These are phyloP conservation scores for Anhinga rufa DNA, from an alignment of 2,113 vertebrate species.

Conservation along the genomic window DNA sequence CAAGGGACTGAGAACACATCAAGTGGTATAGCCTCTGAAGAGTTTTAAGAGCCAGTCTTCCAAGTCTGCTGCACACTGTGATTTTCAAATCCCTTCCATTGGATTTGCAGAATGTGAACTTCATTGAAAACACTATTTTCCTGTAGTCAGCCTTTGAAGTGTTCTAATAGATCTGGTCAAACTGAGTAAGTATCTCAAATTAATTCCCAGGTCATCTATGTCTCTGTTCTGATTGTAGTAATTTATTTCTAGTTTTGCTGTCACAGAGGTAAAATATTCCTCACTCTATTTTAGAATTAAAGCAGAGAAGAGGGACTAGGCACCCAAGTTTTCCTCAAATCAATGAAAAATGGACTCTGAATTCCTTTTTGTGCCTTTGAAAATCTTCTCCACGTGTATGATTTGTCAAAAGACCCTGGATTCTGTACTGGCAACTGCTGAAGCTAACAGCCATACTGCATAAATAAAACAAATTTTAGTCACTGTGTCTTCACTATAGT, in stretches of 20 bases:
- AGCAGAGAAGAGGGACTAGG: not conserved
- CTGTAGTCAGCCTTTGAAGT: not conserved
- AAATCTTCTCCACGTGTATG: not conserved
- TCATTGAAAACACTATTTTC: not conserved
- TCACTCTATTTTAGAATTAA: not conserved
- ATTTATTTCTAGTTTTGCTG: not conserved
- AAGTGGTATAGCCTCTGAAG: not conserved
- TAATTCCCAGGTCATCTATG: not conserved
- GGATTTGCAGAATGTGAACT: not conserved
- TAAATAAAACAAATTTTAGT: not conserved
- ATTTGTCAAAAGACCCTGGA: not conserved
- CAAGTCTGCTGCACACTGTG: not conserved
- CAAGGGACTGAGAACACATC: not conserved
- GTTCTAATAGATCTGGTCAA: not conserved
- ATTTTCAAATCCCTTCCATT: not conserved
- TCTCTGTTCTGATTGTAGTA: not conserved
- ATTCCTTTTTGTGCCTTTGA: not conserved
- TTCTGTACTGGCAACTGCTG: not conserved
- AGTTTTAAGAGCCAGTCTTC: not conserved
- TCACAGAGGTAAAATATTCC: not conserved
- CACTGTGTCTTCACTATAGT: not conserved
- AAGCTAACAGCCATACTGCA: not conserved
- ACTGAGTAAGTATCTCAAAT: not conserved
- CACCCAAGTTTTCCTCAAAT: not conserved
- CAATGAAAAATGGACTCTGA: not conserved